Conservation (phyloP, 2,113 vertebrate genomes). For the Aplodontia rufa region DNA sequence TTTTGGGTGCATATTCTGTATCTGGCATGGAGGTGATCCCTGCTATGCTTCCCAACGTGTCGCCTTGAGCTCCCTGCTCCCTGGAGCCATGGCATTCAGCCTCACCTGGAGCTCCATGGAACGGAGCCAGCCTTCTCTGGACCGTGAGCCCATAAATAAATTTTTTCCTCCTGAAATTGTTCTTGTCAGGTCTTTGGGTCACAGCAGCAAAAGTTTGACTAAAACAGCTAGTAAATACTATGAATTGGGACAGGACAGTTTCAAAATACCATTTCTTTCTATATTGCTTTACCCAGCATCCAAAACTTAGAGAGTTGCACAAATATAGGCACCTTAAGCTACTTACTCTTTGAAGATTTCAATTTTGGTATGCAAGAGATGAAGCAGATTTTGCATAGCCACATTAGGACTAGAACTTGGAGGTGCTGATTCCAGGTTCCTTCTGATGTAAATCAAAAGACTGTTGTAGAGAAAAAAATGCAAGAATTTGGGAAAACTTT, state of each 20-base stretch:
- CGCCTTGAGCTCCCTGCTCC: too few species aligned
- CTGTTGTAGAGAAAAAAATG: not conserved
- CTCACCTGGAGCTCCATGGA: too few species aligned
- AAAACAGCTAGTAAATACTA: too few species aligned
- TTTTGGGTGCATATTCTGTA: too few species aligned
- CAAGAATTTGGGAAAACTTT: not conserved
- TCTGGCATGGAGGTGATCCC: too few species aligned
- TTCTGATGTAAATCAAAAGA: not conserved
- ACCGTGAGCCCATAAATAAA: too few species aligned
- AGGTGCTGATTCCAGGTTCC: not conserved
- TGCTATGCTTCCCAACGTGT: too few species aligned
- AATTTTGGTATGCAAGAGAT: not conserved
- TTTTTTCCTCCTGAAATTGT: too few species aligned
- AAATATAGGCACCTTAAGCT: not conserved
- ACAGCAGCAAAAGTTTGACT: too few species aligned
- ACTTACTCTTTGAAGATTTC: not conserved
- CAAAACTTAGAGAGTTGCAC: fast-evolving
- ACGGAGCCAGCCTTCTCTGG: too few species aligned
- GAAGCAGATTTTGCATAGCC: not conserved
- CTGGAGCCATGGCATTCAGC: too few species aligned
- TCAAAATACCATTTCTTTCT: not conserved
- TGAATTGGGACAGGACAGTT: not conserved
- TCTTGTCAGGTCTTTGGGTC: too few species aligned
- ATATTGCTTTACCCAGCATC: not conserved
- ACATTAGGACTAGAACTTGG: not conserved